Evolutionary conservation across 1,140 invertebrate genomes (phyloP).

Genomic region (Zaprionus ornatus): DNA sequence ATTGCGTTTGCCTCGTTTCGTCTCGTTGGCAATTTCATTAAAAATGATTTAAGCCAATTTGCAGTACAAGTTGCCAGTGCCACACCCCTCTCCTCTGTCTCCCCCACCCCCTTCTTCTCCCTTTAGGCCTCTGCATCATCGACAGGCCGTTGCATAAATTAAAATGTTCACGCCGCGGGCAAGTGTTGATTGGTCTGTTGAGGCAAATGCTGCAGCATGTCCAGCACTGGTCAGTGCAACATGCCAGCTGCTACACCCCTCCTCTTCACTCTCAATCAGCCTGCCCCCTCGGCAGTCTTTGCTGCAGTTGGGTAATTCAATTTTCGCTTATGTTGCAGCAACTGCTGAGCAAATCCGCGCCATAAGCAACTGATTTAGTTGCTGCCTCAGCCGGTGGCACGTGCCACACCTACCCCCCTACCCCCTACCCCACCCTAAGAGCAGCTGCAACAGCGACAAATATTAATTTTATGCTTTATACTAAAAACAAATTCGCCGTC

Average conservation of each 20-base stretch:
- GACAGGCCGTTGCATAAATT: constrained; percentile 58
- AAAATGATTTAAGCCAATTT: constrained; percentile 75
- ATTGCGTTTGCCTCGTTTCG: constrained; percentile 26
- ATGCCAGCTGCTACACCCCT: not conserved
- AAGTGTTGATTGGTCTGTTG: constrained; percentile 54
- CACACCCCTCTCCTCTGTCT: not conserved
- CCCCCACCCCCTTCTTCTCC: not conserved
- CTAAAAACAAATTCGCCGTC: constrained; percentile 19
- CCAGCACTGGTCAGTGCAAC: not conserved
- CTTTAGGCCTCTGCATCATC: not conserved
- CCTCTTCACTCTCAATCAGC: not conserved
- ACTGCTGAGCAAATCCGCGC: not conserved
- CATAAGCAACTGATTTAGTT: not conserved
- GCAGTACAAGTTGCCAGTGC: constrained; percentile 26
- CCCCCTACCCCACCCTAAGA: not conserved
- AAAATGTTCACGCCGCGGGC: constrained; percentile 49
- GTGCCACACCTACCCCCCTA: not conserved
- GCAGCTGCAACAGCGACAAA: constrained; percentile 53
- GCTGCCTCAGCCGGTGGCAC: constrained; percentile 1
- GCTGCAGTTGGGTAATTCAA: constrained; percentile 13
- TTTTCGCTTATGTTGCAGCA: constrained; percentile 2
- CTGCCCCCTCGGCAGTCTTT: not conserved
- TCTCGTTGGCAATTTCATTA: constrained; percentile 65
- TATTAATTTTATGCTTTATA: constrained; percentile 55
- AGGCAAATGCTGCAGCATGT: constrained; percentile 41